A percentile compares a stretch with the other conserved stretches of the same genome.
These are phyloP conservation scores for Pangasius krempfi DNA, from an alignment of 2,797 vertebrate genomes.

Conservation along the genomic window DNA sequence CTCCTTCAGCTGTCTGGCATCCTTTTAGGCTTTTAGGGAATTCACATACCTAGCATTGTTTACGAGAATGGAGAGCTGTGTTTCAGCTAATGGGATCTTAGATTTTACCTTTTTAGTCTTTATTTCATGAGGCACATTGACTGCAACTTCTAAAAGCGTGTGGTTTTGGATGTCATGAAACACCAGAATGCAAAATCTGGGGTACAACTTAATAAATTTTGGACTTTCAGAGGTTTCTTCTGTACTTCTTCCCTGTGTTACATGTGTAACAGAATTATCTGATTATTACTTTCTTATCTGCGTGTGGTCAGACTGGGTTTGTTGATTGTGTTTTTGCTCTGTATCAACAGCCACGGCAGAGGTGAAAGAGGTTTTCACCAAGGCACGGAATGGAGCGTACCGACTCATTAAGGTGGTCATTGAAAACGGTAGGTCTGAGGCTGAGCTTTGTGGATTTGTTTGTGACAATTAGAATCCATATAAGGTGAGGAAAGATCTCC, in stretches of 20 bases:
- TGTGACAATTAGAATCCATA: neutral
- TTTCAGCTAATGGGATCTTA: neutral
- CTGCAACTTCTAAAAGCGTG: neutral
- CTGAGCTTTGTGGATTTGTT: neutral
- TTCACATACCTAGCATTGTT: neutral
- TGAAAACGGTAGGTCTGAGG: constrained; percentile 80
- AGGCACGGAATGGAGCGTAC: constrained; percentile 86
- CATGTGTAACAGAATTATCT: neutral
- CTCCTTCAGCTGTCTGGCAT: neutral
- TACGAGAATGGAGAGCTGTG: too few species aligned
- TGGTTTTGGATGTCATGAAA: neutral
- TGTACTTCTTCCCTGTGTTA: neutral
- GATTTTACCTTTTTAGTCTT: neutral
- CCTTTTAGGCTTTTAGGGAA: constrained; percentile 8
- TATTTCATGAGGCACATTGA: too few species aligned
- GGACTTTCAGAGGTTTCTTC: neutral
- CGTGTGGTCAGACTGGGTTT: constrained; percentile 10
- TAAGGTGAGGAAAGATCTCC: neutral
- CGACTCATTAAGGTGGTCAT: constrained; percentile 86
- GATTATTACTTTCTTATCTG: neutral
- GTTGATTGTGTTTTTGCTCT: constrained; percentile 12
- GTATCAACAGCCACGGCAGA: constrained; percentile 76
- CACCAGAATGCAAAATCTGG: neutral
- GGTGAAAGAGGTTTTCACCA: constrained; percentile 83
- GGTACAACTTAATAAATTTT: neutral